Conservation (phyloP, 2,888 invertebrate genomes). For the Caenorhabditis doughertyi region DNA sequence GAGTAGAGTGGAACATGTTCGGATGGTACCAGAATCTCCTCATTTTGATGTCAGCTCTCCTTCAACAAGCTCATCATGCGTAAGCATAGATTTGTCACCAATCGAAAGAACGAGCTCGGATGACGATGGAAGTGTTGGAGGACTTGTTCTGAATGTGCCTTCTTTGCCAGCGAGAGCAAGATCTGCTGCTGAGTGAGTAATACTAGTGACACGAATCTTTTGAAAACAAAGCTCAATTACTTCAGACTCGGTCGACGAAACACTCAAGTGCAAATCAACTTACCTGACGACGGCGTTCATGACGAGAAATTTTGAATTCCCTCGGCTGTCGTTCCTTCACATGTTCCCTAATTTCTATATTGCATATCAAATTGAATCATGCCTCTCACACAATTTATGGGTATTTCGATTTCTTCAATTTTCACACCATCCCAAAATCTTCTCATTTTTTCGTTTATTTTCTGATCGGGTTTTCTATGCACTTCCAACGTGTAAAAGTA, state of each 20-base stretch:
- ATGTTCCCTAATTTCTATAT: constrained; percentile 7
- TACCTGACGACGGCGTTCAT: constrained; percentile 50
- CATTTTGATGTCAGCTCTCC: constrained; percentile 48
- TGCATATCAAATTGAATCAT: constrained; percentile 47
- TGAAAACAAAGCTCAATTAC: not conserved
- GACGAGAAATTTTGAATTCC: constrained; percentile 47
- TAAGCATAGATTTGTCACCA: constrained; percentile 46
- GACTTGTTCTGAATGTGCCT: constrained; percentile 44
- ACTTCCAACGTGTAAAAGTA: constrained; percentile 56
- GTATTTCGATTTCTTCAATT: constrained; percentile 38
- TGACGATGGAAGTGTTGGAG: constrained; percentile 39
- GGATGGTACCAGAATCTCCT: constrained; percentile 18
- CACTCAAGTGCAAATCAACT: constrained; percentile 47
- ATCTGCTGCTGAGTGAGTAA: constrained; percentile 43
- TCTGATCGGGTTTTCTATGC: constrained; percentile 49
- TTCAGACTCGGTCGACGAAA: constrained; percentile 27
- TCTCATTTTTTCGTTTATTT: constrained; percentile 29
- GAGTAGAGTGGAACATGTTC: constrained; percentile 12
- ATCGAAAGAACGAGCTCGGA: constrained; percentile 36
- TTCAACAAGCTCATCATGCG: constrained; percentile 57
- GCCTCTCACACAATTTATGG: constrained; percentile 33
- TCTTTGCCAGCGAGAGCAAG: constrained; percentile 20
- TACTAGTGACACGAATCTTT: not conserved
- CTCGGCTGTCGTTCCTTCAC: not conserved
- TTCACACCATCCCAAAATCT: constrained; percentile 27